Base-by-base conservation (phyloP, 1,140 invertebrate species). In the Bilobella aurantiaca region DNA sequence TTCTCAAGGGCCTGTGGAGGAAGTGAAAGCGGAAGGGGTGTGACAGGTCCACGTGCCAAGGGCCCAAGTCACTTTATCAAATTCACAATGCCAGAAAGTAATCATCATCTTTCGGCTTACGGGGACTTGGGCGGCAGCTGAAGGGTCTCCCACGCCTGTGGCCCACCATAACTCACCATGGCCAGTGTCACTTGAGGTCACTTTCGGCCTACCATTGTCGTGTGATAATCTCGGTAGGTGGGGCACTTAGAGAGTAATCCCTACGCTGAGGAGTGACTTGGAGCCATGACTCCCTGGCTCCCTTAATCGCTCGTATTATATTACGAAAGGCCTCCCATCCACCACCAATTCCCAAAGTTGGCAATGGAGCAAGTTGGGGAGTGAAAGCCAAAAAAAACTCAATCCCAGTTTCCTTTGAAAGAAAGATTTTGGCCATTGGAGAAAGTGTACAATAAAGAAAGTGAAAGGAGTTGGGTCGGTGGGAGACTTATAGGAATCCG, bases 301-400 rank as follows among this genome's bases (percentile, higher is more conserved):
- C 49, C 49, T 23, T 53, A 53, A 53, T 53, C 49, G 49, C 23
- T 18, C 8, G 34, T 42, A 42, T 42, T 42, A 42, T 53, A 53
- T 53, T 53, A 53, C 49, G n/a, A n/a, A n/a, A n/a, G n/a, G n/a
- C 49, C 49, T 5, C 49, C 25, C 49, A 12, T 53, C 49, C 49
- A 18, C 25, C 49, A 12, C 49, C 14, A 23, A 53, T 53, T 12
- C 14, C 14, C 49, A 53, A 53, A 53, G 49, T 53, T 53, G 49
- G 49, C 49, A 53, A 23, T 53, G 49, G 49, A 16, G 23, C 49
- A 53, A 53, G 49, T 53, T 53, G 21, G 3, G 49, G 25, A 53
- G 49, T 53, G 49, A 53, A 53, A 53, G 21, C 49, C 49, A 53
- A 53, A 53, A 23, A 53, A 53, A 53, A 53, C 49, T 53, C 49